These are phyloP conservation scores for Hemithea aestivaria DNA, from an alignment of 2,888 invertebrate genomes.

Conservation along the genomic window DNA sequence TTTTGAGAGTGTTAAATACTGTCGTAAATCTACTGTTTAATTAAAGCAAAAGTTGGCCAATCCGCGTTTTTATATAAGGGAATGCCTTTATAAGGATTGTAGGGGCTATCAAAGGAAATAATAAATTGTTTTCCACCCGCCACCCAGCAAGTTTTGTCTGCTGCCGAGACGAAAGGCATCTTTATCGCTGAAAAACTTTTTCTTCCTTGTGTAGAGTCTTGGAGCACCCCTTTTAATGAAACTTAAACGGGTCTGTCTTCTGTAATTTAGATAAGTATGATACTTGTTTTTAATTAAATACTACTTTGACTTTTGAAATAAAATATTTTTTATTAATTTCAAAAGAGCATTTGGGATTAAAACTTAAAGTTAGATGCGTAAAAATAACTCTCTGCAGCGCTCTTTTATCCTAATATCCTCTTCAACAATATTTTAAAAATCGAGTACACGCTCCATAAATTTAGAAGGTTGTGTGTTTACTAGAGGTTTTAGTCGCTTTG, in stretches of 20 bases:
- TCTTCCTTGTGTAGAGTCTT: conserved; percentile 53
- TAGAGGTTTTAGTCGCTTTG: conserved; percentile 49
- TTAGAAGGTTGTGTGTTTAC: conserved; percentile 43
- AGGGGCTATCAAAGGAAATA: conserved; percentile 53
- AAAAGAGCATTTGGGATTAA: not conserved
- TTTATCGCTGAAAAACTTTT: conserved; percentile 71
- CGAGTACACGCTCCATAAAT: conserved; percentile 20
- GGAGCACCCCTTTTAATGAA: conserved; percentile 62
- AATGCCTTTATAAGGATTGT: conserved; percentile 43
- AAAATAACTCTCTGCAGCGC: not conserved
- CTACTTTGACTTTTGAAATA: conserved; percentile 29
- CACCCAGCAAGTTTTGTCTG: conserved; percentile 54
- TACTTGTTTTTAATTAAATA: conserved; percentile 56
- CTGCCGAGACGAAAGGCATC: conserved; percentile 63
- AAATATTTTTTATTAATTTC: conserved; percentile 5
- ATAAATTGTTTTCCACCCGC: conserved; percentile 58
- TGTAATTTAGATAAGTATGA: conserved; percentile 65
- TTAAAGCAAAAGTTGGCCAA: conserved; percentile 30
- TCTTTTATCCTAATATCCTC: conserved; percentile 1
- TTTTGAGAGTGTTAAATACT: conserved; percentile 20
- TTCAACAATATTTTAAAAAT: conserved; percentile 23
- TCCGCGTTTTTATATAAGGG: conserved; percentile 42
- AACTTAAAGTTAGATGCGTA: conserved; percentile 1
- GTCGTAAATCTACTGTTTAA: conserved; percentile 31
- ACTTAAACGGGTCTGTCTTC: conserved; percentile 57